A percentile compares a stretch with the other conserved stretches of the same genome.
Evolutionary conservation across 35 echinoderm and acorn worm species (phyloP).

Genomic region (Anneissia japonica): DNA sequence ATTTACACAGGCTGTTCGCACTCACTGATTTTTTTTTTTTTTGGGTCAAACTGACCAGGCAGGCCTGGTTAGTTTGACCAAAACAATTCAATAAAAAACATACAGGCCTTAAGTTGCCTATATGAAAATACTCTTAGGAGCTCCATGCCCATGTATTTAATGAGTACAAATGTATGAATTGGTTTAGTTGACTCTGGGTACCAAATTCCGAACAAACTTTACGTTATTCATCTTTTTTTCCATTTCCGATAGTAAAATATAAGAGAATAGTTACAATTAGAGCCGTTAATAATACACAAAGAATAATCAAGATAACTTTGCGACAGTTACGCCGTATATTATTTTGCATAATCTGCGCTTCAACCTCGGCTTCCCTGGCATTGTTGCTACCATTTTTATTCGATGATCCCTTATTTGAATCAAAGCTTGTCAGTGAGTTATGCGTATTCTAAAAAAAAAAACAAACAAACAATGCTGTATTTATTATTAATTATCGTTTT

Average conservation of each 20-base stretch:
- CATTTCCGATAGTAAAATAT: conserved; percentile 20
- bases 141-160: neutral
- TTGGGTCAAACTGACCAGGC: too few relatives aligned
- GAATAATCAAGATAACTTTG: conserved; percentile 34
- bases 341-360: conserved; percentile 12
- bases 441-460: neutral
- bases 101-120: neutral
- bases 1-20: too few relatives aligned
- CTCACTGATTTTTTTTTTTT: too few relatives aligned
- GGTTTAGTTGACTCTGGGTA: neutral
- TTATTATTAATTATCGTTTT: too few relatives aligned
- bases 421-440: neutral
- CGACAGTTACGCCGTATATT: conserved; percentile 49
- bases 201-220: neutral
- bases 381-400: neutral
- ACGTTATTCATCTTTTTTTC: neutral
- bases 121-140: neutral
- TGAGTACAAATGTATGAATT: neutral
- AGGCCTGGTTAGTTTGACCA: neutral
- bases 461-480: too few relatives aligned
- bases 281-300: conserved; percentile 40
- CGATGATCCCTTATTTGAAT: neutral
- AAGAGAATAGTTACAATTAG: conserved; percentile 47
- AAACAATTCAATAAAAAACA: neutral
- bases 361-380: conserved; percentile 27